phyloP scores from a whole-genome alignment of 2,113 vertebrate species.

The Tylochromis polylepis region DNA sequence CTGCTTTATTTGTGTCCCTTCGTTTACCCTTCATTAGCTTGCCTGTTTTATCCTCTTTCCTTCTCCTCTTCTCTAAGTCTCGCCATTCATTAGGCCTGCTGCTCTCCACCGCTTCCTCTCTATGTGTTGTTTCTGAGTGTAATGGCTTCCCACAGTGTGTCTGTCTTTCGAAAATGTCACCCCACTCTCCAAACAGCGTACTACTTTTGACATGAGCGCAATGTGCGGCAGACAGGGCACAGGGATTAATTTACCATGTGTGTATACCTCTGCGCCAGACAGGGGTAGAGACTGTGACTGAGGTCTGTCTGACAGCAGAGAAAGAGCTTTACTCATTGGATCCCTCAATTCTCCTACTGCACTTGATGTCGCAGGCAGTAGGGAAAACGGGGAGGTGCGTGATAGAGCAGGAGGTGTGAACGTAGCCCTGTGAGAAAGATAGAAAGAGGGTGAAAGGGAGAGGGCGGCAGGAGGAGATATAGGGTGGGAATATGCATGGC shows the following conservation, averaged over 20 bases:
- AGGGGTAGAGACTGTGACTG: constrained; percentile 69
- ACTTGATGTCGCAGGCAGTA: constrained; percentile 45
- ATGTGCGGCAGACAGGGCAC: constrained; percentile 59
- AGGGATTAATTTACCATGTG: constrained; percentile 70
- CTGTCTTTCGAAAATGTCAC: constrained; percentile 63
- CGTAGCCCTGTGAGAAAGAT: constrained; percentile 1
- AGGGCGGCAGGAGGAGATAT: background rate
- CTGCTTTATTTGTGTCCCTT: constrained; percentile 67
- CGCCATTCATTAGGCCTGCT: constrained; percentile 43
- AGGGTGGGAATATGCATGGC: background rate
- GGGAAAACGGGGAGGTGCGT: background rate
- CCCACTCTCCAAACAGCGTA: constrained; percentile 14
- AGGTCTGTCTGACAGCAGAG: constrained; percentile 61
- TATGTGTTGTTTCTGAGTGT: constrained; percentile 35
- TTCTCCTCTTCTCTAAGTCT: constrained; percentile 33
- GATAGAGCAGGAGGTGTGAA: constrained; percentile 7
- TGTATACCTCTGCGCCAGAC: constrained; percentile 61
- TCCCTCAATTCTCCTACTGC: constrained; percentile 41
- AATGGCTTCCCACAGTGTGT: constrained; percentile 53
- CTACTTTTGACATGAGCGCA: constrained; percentile 61
- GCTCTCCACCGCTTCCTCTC: constrained; percentile 18
- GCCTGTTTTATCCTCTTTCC: constrained; percentile 50
- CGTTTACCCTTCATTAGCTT: constrained; percentile 70
- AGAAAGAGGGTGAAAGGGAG: background rate
- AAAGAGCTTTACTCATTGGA: constrained; percentile 29